Evolutionary conservation across 2,888 invertebrate species (phyloP), one percentile per base, ranked within the genome.

Genomic region (Alviniconcha strummeri): DNA sequence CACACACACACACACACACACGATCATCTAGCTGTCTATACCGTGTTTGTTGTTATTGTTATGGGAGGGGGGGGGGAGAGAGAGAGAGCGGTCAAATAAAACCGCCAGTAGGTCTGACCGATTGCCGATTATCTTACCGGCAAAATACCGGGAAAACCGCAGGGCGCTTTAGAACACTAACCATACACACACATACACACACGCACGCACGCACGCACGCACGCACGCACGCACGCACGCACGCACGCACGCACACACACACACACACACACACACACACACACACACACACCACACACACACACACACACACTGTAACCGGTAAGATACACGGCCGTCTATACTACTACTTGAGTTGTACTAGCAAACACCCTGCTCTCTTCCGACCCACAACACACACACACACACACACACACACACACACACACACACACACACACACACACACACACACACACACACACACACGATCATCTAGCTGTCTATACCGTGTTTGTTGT

Each of bases 231-330:
- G 17, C 69, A 69, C 17, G 17, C 69, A 69, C 69, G 17, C 69
- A 69, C 69, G 17, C 69, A 69, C 69, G 17, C 69, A 69, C 69
- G 17, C 69, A 69, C 69, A 69, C 69, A 69, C 69, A 69, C 69
- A 69, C 69, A 69, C 69, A 69, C 69, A 69, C 69, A 69, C 69
- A 69, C 69, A 69, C 69, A 69, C 69, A 69, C 52, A 6, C 60
- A 67, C n/a, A 69, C 52, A 60, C 60, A 9, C 60, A 60, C 60
- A 9, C 60, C 60, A 60, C 60, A 60, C 60, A 9, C 60, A 60
- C 60, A 67, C 19, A 19, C 54, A 67, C n/a, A 80, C 81, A 57
- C 13, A 60, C 60, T 13, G 60, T 60, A 7, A 60, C 60, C 60
- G 7, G 60, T 9, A 60, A 7, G 13, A 81, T n/a, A 81, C 74